Evolutionary conservation across 2,113 vertebrate species (phyloP), one percentile per base, ranked within the genome.

Genomic region (Panthera tigris): DNA sequence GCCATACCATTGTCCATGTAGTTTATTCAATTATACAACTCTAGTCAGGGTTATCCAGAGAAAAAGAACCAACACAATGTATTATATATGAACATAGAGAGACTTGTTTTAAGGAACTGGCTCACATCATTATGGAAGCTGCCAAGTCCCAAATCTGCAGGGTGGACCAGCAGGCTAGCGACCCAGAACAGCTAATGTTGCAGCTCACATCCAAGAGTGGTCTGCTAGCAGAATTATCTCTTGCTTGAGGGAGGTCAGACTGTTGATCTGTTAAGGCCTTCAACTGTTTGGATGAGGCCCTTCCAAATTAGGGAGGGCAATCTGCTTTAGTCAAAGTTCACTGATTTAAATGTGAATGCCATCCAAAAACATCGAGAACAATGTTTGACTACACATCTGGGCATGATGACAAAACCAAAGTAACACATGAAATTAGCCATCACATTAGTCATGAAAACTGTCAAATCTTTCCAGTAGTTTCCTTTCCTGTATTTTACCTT

Each of bases 101-200:
- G 18, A 33, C 14, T 74, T 36, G 52, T 73, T 69, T 76, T 63
- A 29, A 55, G 66, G 66, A 45, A 66, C 4, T 48, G n/a, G 29
- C 33, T 89, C 6, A 2, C 21, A 48, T 39, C 13, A 65, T 29
- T 39, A 15, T 57, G 6, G 48, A 16, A 3, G 12, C 15, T 80
- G 15, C 0, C 5, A 84, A 86, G 16, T 36, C n/a, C 23, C 5
- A 69, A n/a, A n/a, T 9, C 2, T 41, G 4, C 25, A 13, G 5
- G 50, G 31, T 27, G 4, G 31, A 14, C 15, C 5, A 8, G 15
- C 1, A 15, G 4, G 3, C 4, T 21, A 3, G 5, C 57, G 71
- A 11, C 29, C 39, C 14, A 39, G 15, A 61, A 61, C 16, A 61
- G 11, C 19, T 3, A 0, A 10, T 27, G 21, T 5, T 10, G 4